phyloP scores from a whole-genome alignment of 2,797 vertebrate genomes.

The Vultur gryphus region DNA sequence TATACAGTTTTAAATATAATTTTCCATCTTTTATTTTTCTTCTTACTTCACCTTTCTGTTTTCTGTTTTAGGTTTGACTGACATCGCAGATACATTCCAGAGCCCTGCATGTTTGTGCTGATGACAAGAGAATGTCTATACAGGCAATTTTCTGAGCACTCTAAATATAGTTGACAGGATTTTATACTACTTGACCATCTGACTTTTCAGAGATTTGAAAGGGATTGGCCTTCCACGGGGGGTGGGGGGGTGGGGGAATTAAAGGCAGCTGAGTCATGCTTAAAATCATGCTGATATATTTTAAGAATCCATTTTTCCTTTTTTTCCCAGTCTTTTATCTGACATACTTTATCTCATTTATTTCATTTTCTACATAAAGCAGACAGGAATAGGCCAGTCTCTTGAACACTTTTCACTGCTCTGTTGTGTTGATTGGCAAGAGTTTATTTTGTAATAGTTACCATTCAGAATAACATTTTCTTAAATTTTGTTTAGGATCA shows the following conservation, averaged over 20 bases:
- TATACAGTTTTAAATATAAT: neutral
- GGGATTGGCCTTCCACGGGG: neutral
- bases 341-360: neutral
- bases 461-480: neutral
- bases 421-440: neutral
- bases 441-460: neutral
- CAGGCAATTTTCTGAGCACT: neutral
- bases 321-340: neutral
- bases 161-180: neutral
- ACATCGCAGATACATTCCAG: neutral
- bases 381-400: neutral
- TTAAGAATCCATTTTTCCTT: neutral
- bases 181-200: neutral
- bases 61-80: neutral
- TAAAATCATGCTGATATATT: neutral
- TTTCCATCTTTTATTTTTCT: neutral
- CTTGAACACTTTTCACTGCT: neutral
- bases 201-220: neutral
- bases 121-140: neutral
- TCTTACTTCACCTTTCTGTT: neutral
- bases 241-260: rapidly evolving
- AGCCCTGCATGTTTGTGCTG: neutral
- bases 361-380: neutral
- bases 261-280: neutral
- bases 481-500: neutral